phyloP scores from a whole-genome alignment of 1,140 invertebrate genomes.

The Asobara japonica region DNA sequence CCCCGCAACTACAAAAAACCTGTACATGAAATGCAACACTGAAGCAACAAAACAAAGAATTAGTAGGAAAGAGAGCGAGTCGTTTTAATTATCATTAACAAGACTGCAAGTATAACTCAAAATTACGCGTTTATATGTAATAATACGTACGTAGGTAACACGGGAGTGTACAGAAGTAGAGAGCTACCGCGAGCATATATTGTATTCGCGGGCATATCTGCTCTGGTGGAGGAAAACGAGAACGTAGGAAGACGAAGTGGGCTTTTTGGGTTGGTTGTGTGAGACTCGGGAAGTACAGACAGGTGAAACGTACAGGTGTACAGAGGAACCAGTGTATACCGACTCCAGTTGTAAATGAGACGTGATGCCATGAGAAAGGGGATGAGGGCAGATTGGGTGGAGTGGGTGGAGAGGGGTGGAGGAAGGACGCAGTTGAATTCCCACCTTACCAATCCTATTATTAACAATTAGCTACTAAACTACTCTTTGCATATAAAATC shows the following conservation, averaged over 20 bases:
- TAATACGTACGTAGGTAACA: constrained; percentile 53
- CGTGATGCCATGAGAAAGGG: constrained; percentile 37
- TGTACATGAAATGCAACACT: background rate
- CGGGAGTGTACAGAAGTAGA: background rate
- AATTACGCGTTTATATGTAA: constrained; percentile 65
- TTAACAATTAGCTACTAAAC: constrained; percentile 68
- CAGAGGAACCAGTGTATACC: constrained; percentile 45
- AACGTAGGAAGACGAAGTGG: background rate
- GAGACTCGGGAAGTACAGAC: constrained; percentile 12
- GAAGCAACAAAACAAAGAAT: constrained; percentile 43
- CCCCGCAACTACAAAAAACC: background rate
- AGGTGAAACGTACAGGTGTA: constrained; percentile 27
- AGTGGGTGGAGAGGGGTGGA: constrained; percentile 34
- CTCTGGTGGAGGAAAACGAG: background rate
- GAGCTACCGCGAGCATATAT: constrained; percentile 9
- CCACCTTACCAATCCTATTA: constrained; percentile 68
- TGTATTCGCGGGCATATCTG: constrained; percentile 11
- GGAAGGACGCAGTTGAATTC: constrained; percentile 53
- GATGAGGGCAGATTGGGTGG: background rate
- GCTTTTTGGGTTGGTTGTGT: background rate
- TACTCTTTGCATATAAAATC: constrained; percentile 67
- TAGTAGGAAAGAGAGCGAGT: constrained; percentile 53
- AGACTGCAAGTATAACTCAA: constrained; percentile 61
- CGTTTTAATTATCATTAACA: constrained; percentile 68
- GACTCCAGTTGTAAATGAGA: constrained; percentile 58